phyloP scores from a whole-genome alignment of 2,888 invertebrate genomes.

The Synanthedon myopaeformis region DNA sequence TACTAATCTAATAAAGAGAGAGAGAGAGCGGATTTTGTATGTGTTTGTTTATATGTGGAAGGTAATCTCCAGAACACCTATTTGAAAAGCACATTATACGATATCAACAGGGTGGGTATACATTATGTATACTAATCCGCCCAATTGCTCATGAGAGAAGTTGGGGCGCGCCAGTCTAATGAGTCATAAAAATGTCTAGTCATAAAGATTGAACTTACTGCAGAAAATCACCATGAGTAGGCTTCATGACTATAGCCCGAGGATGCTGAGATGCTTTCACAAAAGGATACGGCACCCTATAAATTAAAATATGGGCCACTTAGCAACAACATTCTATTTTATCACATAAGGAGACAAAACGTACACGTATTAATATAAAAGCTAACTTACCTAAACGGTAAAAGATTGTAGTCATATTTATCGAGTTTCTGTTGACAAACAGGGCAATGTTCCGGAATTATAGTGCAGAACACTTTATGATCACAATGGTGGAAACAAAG shows the following conservation, averaged over 20 bases:
- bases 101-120: not conserved
- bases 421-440: conserved; percentile 74
- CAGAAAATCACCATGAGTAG: conserved; percentile 88
- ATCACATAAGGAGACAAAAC: not conserved
- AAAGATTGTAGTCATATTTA: conserved; percentile 73
- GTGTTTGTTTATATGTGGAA: too few relatives aligned
- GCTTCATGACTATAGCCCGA: conserved; percentile 86
- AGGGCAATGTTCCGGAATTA: conserved; percentile 82
- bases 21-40: too few relatives aligned
- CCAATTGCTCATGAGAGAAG: too few relatives aligned
- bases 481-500: conserved; percentile 93
- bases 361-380: not conserved
- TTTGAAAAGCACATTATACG: too few relatives aligned
- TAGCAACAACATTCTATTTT: conserved; percentile 30
- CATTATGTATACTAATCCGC: not conserved
- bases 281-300: conserved; percentile 87
- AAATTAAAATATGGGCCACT: conserved; percentile 43
- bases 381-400: conserved; percentile 79
- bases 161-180: not conserved
- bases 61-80: too few relatives aligned
- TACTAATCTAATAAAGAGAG: too few relatives aligned
- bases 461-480: conserved; percentile 84
- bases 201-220: conserved; percentile 70
- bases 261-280: conserved; percentile 83
- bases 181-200: not conserved